Conservation (phyloP, 2,888 invertebrate species). For the Callosobruchus maculatus region DNA sequence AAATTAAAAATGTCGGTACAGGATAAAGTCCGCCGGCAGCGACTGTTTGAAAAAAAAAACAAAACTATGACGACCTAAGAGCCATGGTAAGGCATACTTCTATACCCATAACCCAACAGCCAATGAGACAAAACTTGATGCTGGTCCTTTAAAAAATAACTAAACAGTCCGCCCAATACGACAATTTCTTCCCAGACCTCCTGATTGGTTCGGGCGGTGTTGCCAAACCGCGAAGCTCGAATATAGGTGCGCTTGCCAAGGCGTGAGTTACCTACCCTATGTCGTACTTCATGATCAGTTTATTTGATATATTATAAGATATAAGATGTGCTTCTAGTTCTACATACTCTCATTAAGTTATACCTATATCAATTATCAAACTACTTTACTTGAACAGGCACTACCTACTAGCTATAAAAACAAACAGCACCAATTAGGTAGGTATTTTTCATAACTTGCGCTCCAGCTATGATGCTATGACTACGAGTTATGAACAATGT, state of each 20-base stretch:
- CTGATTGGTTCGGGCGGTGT: background rate
- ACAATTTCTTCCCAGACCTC: background rate
- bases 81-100: background rate
- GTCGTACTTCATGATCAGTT: too few relatives aligned
- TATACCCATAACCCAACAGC: background rate
- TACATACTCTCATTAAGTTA: too few relatives aligned
- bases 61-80: background rate
- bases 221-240: background rate
- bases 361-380: too few relatives aligned
- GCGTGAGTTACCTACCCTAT: too few relatives aligned
- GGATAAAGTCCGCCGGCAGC: background rate
- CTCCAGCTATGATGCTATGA: too few relatives aligned
- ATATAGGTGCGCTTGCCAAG: background rate
- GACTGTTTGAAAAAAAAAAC: background rate
- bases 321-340: too few relatives aligned
- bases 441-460: too few relatives aligned
- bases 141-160: background rate
- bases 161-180: background rate
- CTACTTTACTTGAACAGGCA: too few relatives aligned
- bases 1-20: background rate
- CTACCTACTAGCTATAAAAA: too few relatives aligned
- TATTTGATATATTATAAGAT: too few relatives aligned
- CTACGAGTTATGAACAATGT: too few relatives aligned
- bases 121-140: background rate
- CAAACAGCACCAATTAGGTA: too few relatives aligned